Base-by-base conservation (phyloP, 2,113 vertebrate species). In the Limanda limanda region DNA sequence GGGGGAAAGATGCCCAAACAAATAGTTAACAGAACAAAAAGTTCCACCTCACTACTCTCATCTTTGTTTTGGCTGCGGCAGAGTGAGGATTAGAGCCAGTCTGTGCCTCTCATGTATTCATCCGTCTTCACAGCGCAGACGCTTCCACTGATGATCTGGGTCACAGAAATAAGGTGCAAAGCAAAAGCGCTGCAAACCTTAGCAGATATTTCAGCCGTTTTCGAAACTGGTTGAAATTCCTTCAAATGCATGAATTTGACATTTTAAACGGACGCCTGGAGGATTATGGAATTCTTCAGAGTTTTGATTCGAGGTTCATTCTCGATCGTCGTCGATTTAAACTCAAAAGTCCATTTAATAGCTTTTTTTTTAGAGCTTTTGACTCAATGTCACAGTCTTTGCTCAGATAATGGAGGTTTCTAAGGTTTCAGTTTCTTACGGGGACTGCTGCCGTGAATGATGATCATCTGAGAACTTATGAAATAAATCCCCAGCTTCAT, bases 61-160 rank as follows among this genome's bases (percentile, higher is more conserved):
- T 65, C 73, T 85, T 79, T 76, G 61, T 56, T 81, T 78, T 74
- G 51, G 59, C 58, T 55, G 71, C 25, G 51, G 66, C 47, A 71
- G 37, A 45, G 11, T 0, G 7, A 58, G 35, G 48, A 31, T 66
- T 59, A 27, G 5, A 68, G 37, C 31, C 15, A 57, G 20, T 65
- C 52, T 81, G 35, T 74, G 25, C 11, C 66, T 37, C 14, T n/a
- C 25, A 63, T 62, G n/a, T 35, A 56, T 61, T 64, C 24, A 31
- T 52, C 5, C 2, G 6, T 71, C 79, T 77, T 78, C 68, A 68
- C 61, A 74, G 54, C 25, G 25, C 20, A 81, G 64, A 68, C 0
- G n/a, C 25, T 64, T 52, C 51, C 3, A 13, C 40, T 55, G n/a
- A 71, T 42, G 18, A 85, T 78, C 24, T 87, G 54, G 74, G 68